A percentile compares a stretch with the other conserved stretches of the same genome.
phyloP scores from a whole-genome alignment of 1,140 invertebrate species.

The Heliconius hermathena region DNA sequence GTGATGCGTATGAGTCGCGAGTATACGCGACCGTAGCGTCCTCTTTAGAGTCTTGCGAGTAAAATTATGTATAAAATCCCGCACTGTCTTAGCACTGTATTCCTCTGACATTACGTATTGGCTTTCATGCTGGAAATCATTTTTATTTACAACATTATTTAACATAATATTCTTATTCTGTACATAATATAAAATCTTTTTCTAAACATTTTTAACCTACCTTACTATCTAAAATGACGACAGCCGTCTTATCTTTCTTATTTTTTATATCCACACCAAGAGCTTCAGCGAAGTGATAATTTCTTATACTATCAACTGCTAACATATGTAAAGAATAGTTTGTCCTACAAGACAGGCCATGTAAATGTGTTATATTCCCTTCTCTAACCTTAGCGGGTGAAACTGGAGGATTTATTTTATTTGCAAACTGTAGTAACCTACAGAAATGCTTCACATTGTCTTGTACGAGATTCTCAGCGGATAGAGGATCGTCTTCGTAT shows the following conservation, averaged over 20 bases:
- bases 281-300: constrained; percentile 87
- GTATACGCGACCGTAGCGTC: constrained; percentile 63
- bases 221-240: constrained; percentile 87
- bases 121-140: constrained; percentile 84
- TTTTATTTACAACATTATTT: not conserved
- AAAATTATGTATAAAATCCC: constrained; percentile 86
- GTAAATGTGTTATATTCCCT: constrained; percentile 54
- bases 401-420: constrained; percentile 60
- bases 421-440: constrained; percentile 69
- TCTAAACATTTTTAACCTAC: constrained; percentile 72
- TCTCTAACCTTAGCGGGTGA: constrained; percentile 46
- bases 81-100: constrained; percentile 82
- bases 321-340: constrained; percentile 87
- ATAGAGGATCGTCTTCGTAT: constrained; percentile 81
- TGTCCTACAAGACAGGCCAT: constrained; percentile 64
- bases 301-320: constrained; percentile 87
- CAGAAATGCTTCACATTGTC: constrained; percentile 73
- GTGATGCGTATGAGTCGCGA: constrained; percentile 72
- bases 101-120: constrained; percentile 85
- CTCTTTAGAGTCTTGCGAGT: constrained; percentile 82
- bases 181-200: not conserved
- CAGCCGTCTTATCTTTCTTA: constrained; percentile 84
- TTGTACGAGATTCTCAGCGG: constrained; percentile 79
- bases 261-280: constrained; percentile 86
- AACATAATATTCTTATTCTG: not conserved